A percentile compares a stretch with the other conserved stretches of the same genome.
Evolutionary conservation across 2,113 vertebrate species (phyloP).

Genomic region (Pangasianodon gigas): DNA sequence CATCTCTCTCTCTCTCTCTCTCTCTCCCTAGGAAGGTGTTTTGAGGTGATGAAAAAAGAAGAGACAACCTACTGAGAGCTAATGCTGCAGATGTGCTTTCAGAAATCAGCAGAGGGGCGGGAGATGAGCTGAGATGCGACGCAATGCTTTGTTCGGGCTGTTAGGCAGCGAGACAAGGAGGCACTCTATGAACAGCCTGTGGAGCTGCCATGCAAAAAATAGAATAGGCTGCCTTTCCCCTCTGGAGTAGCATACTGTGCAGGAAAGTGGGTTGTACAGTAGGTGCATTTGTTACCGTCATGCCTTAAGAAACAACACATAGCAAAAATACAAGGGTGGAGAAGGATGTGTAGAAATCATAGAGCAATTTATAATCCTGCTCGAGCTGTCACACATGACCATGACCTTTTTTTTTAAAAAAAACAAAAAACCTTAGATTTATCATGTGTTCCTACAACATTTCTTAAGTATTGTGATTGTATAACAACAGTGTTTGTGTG

Average conservation of each 20-base stretch:
- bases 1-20: not conserved
- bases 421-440: not conserved
- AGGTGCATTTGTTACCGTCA: constrained; percentile 24
- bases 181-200: constrained; percentile 1
- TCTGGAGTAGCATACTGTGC: not conserved
- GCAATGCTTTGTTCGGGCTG: constrained; percentile 25
- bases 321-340: not conserved
- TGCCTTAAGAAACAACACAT: not conserved
- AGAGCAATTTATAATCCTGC: not conserved
- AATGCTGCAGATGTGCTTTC: constrained; percentile 15
- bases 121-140: not conserved
- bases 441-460: not conserved
- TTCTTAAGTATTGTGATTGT: not conserved
- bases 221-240: constrained; percentile 5
- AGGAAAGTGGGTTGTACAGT: constrained; percentile 27
- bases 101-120: not conserved
- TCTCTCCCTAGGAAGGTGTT: not conserved
- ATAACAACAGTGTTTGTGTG: not conserved
- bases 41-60: constrained; percentile 22
- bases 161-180: constrained; percentile 4
- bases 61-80: constrained; percentile 16
- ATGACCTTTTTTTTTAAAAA: not conserved
- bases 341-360: not conserved
- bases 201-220: constrained; percentile 9
- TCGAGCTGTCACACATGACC: not conserved